These are phyloP conservation scores for Cephus pulcher DNA, from an alignment of 2,888 invertebrate genomes.

Conservation along the genomic window DNA sequence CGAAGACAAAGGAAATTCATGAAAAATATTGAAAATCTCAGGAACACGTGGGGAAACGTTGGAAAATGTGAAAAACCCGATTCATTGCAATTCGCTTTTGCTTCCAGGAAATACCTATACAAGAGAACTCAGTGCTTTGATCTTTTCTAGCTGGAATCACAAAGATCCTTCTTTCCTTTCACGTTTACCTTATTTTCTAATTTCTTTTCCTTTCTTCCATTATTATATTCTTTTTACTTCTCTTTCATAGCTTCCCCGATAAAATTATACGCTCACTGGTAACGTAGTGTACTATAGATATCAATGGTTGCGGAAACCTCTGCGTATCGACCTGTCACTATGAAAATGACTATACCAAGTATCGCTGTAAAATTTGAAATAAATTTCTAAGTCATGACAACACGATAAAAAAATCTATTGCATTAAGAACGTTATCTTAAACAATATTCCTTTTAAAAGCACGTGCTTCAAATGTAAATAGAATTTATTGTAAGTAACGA, in stretches of 20 bases:
- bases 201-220: background rate
- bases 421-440: background rate
- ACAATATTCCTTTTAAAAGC: background rate
- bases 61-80: background rate
- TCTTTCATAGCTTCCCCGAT: background rate
- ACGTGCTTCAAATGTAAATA: background rate
- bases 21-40: background rate
- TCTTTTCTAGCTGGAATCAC: background rate
- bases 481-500: background rate
- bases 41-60: background rate
- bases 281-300: background rate
- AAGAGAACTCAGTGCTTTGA: background rate
- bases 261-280: background rate
- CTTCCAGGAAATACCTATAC: background rate
- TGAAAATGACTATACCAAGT: conserved; percentile 26
- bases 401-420: background rate
- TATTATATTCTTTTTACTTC: background rate
- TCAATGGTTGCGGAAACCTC: conserved; percentile 24
- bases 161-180: background rate
- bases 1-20: conserved; percentile 43
- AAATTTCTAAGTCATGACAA: background rate
- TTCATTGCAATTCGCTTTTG: background rate
- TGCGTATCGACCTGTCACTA: conserved; percentile 32
- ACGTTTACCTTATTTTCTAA: background rate
- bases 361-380: background rate